Conservation (phyloP, 2,888 invertebrate species). For the Artemia sinica region DNA sequence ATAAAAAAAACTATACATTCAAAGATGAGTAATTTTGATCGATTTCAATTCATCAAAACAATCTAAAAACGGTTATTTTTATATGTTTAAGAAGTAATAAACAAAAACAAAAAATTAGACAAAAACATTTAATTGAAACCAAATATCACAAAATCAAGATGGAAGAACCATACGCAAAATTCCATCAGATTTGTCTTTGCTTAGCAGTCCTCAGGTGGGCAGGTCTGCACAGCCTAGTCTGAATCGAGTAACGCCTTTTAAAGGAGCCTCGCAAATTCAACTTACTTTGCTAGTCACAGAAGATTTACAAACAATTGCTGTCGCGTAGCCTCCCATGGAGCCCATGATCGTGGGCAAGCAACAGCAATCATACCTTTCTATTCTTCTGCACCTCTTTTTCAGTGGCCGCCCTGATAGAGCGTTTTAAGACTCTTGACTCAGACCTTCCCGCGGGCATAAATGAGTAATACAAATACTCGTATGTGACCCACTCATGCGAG, state of each 20-base stretch:
- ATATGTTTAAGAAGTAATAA: no score
- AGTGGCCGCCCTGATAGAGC: slow-evolving; percentile 10
- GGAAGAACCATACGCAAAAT: no score
- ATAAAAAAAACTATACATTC: no score
- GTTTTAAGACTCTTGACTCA: slow-evolving; percentile 8
- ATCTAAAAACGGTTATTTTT: no score
- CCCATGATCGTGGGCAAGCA: no score
- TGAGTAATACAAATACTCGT: background rate
- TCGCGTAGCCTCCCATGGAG: background rate
- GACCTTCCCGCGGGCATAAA: slow-evolving; percentile 6
- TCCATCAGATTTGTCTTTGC: no score
- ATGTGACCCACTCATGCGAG: background rate
- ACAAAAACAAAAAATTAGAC: no score
- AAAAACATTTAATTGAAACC: no score
- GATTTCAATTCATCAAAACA: no score
- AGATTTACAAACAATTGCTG: background rate
- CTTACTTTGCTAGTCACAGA: background rate
- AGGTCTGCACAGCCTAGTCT: background rate
- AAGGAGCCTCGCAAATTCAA: slow-evolving; percentile 4
- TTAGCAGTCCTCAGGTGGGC: no score
- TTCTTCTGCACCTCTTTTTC: background rate
- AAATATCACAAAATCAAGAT: no score
- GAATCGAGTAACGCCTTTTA: slow-evolving; percentile 4
- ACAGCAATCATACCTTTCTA: background rate
- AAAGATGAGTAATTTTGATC: no score